A percentile compares a stretch with the other conserved stretches of the same genome.
phyloP scores from a whole-genome alignment of 2,888 invertebrate species.

The Bellardia bayeri region DNA sequence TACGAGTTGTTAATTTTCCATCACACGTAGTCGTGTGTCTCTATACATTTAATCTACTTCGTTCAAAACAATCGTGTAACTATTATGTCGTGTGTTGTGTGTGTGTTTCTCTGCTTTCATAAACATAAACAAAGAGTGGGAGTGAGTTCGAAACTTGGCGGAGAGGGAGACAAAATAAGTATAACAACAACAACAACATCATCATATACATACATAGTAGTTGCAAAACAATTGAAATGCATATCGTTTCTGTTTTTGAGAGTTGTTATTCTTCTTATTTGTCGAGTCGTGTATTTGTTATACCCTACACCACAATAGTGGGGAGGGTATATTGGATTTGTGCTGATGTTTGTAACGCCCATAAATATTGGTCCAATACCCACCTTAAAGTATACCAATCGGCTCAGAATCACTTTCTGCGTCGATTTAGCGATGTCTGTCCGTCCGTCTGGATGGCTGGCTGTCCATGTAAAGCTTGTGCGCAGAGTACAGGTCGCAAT shows the following conservation, averaged over 20 bases:
- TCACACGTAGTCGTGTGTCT: background rate
- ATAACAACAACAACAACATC: conserved; percentile 3
- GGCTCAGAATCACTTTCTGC: too few relatives aligned
- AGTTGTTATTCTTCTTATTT: conserved; percentile 40
- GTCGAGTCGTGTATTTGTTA: conserved; percentile 29
- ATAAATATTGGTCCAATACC: too few relatives aligned
- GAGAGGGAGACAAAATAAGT: background rate
- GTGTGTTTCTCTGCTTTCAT: background rate
- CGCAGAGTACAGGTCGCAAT: too few relatives aligned
- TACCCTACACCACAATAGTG: too few relatives aligned
- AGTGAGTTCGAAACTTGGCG: too few relatives aligned
- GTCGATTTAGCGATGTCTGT: too few relatives aligned
- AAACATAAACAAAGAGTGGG: background rate
- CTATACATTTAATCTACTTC: background rate
- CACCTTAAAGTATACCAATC: too few relatives aligned
- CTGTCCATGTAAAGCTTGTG: too few relatives aligned
- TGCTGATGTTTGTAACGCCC: too few relatives aligned
- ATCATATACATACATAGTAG: background rate
- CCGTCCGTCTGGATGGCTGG: too few relatives aligned
- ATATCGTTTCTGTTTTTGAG: conserved; percentile 46
- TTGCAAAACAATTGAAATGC: conserved; percentile 50
- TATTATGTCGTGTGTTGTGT: background rate
- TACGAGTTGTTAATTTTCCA: background rate
- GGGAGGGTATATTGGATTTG: too few relatives aligned
- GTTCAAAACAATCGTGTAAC: background rate